Evolutionary conservation across 2,797 vertebrate genomes (phyloP).

Genomic region (Cyclura pinguis): DNA sequence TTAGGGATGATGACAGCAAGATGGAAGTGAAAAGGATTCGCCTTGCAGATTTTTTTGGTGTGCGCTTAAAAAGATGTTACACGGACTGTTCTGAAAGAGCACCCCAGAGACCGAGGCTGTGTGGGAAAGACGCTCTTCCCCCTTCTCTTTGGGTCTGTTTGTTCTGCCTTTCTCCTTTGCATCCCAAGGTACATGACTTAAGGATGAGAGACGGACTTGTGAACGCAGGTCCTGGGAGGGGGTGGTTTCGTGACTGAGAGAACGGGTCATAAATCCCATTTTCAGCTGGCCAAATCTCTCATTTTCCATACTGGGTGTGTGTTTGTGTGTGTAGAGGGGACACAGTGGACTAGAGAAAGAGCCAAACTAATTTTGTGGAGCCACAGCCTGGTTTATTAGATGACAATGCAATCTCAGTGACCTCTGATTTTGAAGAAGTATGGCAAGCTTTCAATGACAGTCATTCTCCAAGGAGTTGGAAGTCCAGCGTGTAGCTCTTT

Average conservation of each 20-base stretch:
- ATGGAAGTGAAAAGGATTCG: not conserved
- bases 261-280: fast-evolving
- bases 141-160: not conserved
- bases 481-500: too few relatives aligned
- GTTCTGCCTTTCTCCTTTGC: not conserved
- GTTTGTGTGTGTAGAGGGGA: not conserved
- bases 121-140: not conserved
- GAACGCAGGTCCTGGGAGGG: not conserved
- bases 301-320: too few relatives aligned
- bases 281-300: not conserved
- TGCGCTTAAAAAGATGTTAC: not conserved
- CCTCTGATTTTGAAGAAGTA: too few relatives aligned
- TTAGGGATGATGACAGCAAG: slow-evolving; percentile 4
- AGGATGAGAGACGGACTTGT: not conserved
- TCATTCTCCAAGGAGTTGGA: too few relatives aligned
- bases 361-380: too few relatives aligned
- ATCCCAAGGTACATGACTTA: not conserved
- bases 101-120: not conserved
- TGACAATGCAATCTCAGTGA: too few relatives aligned
- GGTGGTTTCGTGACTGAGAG: not conserved
- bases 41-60: not conserved
- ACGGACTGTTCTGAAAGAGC: not conserved
- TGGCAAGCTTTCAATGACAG: too few relatives aligned
- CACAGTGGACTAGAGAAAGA: too few relatives aligned
- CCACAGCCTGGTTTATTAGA: too few relatives aligned